A percentile compares a stretch with the other conserved stretches of the same genome.
These are phyloP conservation scores for Drosophila neoperkinsi DNA, from an alignment of 2,888 invertebrate genomes.

Conservation along the genomic window DNA sequence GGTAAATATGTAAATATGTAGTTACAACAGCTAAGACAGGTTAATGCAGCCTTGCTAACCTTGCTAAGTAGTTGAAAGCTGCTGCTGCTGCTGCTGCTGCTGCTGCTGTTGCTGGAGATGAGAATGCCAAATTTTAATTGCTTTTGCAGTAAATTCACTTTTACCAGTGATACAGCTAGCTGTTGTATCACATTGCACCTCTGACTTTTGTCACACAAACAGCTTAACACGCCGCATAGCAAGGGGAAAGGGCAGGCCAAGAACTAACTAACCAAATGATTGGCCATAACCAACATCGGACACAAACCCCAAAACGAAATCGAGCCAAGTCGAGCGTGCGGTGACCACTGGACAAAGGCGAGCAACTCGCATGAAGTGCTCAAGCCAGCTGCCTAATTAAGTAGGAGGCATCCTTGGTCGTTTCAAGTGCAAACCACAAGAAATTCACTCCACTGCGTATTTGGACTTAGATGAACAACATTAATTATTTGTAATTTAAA, in stretches of 20 bases:
- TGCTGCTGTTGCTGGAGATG: neutral
- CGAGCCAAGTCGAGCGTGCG: conserved; percentile 6
- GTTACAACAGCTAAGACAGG: conserved; percentile 21
- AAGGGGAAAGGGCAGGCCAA: neutral
- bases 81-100: neutral
- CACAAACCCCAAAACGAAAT: conserved; percentile 40
- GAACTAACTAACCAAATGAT: conserved; percentile 20
- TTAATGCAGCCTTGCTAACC: conserved; percentile 29
- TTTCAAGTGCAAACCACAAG: conserved; percentile 59
- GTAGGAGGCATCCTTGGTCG: conserved; percentile 54
- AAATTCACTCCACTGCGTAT: conserved; percentile 8
- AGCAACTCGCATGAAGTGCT: conserved; percentile 1
- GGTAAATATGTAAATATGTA: conserved; percentile 20
- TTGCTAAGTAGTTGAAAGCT: conserved; percentile 10
- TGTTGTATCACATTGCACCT: conserved; percentile 19
- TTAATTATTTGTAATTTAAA: conserved; percentile 66
- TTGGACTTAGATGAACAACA: conserved; percentile 44
- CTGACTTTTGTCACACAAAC: conserved; percentile 11
- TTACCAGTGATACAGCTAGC: neutral
- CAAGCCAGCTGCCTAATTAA: conserved; percentile 57
- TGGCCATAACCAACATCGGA: conserved; percentile 24
- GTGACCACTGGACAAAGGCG: conserved; percentile 23
- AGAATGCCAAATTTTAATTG: conserved; percentile 39
- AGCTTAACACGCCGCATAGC: conserved; percentile 17
- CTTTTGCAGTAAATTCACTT: conserved; percentile 35